Evolutionary conservation across 2,797 vertebrate genomes (phyloP), one percentile per base, ranked within the genome.

Genomic region (Platalea minor): DNA sequence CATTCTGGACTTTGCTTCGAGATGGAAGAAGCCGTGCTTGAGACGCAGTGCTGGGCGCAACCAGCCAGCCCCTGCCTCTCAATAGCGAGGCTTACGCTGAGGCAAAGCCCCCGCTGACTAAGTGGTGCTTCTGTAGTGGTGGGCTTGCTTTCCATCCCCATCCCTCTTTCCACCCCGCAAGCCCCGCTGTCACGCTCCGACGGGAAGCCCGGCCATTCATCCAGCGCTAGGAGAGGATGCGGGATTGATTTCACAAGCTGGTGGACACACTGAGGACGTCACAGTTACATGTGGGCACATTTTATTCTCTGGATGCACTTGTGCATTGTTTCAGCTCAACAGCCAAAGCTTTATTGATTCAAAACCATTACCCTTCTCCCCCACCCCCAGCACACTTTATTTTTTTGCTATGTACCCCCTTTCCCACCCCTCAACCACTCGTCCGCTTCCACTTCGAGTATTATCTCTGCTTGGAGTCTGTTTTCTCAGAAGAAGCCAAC

Each of bases 271-370:
- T 8, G 94, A 97, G 84, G 73, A 94, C n/a, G 48, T 88, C 95
- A 88, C 90, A 28, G 53, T 91, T 61, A 97, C 81, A 93, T 5
- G 94, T 95, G 97, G 97, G 97, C 94, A 92, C 85, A 81, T 92
- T 98, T 98, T 98, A 98, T 98, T 98, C 90, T 97, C 95, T 79
- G 92, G 97, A 97, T 96, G 97, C 96, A 95, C 76, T 88, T 64
- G 65, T 76, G 69, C 96, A 75, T 81, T 89, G 82, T 94, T 98
- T 97, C 97, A 97, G 96, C 93, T 97, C 94, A 83, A 97, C 94
- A 97, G 97, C 97, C 96, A 98, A 97, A 98, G 92, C 91, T 97
- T 98, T 96, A 98, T 95, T 91, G 84, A 93, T 97, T 97, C 93
- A 96, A 95, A 95, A 95, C 91, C 87, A 20, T 59, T 25, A 60